phyloP scores from a whole-genome alignment of 2,113 vertebrate genomes.

The Vidua chalybeata region DNA sequence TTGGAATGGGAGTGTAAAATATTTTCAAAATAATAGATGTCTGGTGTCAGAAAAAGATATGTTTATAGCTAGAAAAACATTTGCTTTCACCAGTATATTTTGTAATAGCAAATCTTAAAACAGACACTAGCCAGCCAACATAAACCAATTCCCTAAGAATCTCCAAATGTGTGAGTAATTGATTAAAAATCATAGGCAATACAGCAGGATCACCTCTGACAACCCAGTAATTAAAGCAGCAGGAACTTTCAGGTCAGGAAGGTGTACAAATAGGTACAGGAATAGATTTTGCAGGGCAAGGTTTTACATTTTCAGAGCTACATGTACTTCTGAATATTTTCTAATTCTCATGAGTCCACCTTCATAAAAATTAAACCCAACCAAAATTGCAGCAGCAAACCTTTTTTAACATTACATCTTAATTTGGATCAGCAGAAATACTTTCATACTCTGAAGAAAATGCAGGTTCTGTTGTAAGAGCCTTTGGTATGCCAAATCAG shows the following conservation, averaged over 20 bases:
- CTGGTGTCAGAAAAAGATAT: neutral
- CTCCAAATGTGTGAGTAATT: neutral
- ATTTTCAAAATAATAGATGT: neutral
- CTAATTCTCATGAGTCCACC: neutral
- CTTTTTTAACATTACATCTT: neutral
- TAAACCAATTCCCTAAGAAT: neutral
- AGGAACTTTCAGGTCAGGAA: neutral
- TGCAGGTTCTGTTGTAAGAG: neutral
- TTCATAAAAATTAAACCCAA: neutral
- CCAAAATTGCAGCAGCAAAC: neutral
- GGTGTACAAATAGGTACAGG: neutral
- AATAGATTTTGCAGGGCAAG: neutral
- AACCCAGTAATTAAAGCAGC: neutral
- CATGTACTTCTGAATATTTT: neutral
- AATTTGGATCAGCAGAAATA: neutral
- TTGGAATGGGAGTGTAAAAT: neutral
- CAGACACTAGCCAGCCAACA: neutral
- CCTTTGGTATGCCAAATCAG: neutral
- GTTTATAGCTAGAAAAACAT: neutral
- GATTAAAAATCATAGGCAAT: neutral
- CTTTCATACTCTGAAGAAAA: neutral
- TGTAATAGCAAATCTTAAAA: neutral
- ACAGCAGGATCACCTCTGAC: neutral
- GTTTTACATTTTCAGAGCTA: neutral
- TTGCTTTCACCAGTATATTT: neutral